Base-by-base conservation (phyloP, 2,888 invertebrate genomes). In the Mechanitis messenoides region DNA sequence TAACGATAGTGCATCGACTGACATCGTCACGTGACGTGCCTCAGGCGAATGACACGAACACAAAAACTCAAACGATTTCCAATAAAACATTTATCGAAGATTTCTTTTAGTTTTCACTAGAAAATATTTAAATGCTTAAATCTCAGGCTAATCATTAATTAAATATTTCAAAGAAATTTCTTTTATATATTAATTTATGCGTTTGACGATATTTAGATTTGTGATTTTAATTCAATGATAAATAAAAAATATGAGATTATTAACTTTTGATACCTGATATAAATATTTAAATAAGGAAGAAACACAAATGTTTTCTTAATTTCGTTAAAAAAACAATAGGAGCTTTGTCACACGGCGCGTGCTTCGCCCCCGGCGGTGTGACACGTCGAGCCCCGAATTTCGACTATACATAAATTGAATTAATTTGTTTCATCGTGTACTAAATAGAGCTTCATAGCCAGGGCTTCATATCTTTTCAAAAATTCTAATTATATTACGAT, bases 71-170 rank as follows among this genome's bases (percentile, higher is more conserved):
- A 50, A 78, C 77, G 78, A 76, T 74, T 75, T 69, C 70, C 66
- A 69, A 72, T 75, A 77, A 76, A 81, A 84, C 85, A 86, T 87
- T 80, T 84, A 50, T 50, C 31, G 11, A 50, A 50, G 31, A 50
- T 31, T 50, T 50, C 50, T 50, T 31, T 50, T 31, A 50, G 2
- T 3, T 50, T 50, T 50, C 2, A 50, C 28, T 50, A 7, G 11
- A 50, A 9, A 31, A 31, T 50, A 31, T 50, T 31, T 31, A 9
- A 31, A 31, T 50, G 9, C 28, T 6, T 28, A n/a, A 6, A 28
- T 9, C 9, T 50, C 7, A 31, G 28, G 3, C 7, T 31, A 50
- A 31, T 31, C 9, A 47, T 28, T 47, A 2, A 28, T 6, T 28
- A 2, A 46, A 47, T 38, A 20, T 20, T 20, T 20, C 20, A 20